Evolutionary conservation across 2,797 vertebrate genomes (phyloP), one percentile per base, ranked within the genome.

Genomic region (Dendrocincla fuliginosa): DNA sequence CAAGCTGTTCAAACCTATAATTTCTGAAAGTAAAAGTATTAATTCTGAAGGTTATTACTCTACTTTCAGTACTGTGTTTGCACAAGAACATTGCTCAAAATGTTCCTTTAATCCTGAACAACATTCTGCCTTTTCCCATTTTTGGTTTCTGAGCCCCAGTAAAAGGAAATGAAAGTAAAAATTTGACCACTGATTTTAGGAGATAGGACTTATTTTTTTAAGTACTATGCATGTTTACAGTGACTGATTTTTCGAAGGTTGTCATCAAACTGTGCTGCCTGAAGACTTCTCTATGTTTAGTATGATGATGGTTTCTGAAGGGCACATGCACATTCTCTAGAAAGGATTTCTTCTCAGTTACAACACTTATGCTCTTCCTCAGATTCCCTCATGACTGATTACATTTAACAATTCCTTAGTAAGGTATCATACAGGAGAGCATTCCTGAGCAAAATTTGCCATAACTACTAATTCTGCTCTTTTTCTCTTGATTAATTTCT

Each of bases 311-410:
- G 20, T 77, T 91, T 41, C 41, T 71, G 11, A 20, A 37, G 13
- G 69, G 18, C 7, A 74, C 32, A 52, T 3, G 13, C 9, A 12
- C 1, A 0, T 55, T 56, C 8, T 64, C 16, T 17, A 37, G n/a
- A 16, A 87, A 83, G 49, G 39, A 55, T 49, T 69, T 13, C 27
- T 55, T 16, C 13, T 71, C 30, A 41, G 23, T 10, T 4, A 4
- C 23, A 80, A 30, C 4, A 59, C 13, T 6, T 73, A 59, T 75
- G 35, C 2, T 20, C 16, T 83, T 71, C 10, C 4, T 59, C 30
- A 24, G 44, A 46, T 68, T 79, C 27, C 6, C 6, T 47, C 20
- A 32, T 27, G 8, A 11, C 15, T 9, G 32, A 13, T 12, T 49
- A 27, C 13, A 30, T 68, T 69, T 73, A 69, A 37, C 39, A 64